Conservation (phyloP, 1,140 invertebrate species). For the Pseudomyrmex sp. region DNA sequence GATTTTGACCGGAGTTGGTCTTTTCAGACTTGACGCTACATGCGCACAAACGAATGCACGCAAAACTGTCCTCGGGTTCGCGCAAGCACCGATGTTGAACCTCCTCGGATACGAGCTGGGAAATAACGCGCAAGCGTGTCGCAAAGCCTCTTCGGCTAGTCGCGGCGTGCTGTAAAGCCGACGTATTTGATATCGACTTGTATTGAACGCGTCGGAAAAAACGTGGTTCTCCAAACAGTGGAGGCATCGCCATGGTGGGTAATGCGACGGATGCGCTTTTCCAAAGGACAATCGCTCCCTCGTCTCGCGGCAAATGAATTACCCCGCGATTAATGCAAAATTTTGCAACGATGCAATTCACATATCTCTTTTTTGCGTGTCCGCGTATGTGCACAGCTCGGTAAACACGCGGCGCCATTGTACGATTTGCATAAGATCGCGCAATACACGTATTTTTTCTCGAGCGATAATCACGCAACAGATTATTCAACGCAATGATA, state of each 20-base stretch:
- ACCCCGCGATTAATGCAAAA: too few relatives aligned
- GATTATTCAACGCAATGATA: background rate
- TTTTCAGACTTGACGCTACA: background rate
- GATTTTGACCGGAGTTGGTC: background rate
- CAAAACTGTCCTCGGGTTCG: background rate
- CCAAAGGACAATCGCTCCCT: background rate
- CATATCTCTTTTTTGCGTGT: background rate
- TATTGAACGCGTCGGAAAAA: constrained; percentile 9
- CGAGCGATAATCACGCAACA: background rate
- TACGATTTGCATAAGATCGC: constrained; percentile 41
- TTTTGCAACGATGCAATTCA: too few relatives aligned
- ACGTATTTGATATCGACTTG: background rate
- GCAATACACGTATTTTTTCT: constrained; percentile 18
- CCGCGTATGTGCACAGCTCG: background rate
- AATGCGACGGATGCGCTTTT: background rate
- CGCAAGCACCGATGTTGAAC: background rate
- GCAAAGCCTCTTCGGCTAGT: background rate
- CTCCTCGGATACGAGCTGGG: constrained; percentile 3
- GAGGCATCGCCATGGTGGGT: background rate
- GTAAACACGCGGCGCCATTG: background rate
- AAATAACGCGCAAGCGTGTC: constrained; percentile 31
- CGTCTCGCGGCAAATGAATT: too few relatives aligned
- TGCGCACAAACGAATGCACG: background rate
- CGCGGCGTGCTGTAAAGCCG: background rate
- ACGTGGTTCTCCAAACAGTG: background rate